A percentile compares a stretch with the other conserved stretches of the same genome.
Conservation (phyloP, 1,140 invertebrate species). For the Magallana ariakensis region DNA sequence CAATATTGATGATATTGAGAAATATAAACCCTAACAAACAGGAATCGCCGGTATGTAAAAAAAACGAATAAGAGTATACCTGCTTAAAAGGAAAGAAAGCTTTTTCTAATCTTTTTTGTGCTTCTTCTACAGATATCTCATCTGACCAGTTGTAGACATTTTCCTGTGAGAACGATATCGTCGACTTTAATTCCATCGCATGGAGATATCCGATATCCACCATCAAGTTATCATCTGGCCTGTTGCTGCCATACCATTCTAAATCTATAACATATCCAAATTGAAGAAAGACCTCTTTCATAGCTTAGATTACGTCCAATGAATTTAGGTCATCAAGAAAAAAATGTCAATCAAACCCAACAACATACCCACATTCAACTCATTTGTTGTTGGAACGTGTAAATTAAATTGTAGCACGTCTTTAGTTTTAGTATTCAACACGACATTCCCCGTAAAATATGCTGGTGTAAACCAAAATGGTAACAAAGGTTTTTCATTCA, state of each 20-base stretch:
- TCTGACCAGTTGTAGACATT: background rate
- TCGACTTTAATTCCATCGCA: conserved; percentile 25
- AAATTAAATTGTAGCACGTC: conserved; percentile 10
- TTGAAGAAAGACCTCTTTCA: no score
- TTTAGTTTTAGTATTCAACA: background rate
- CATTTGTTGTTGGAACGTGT: conserved; percentile 5
- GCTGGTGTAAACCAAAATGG: conserved; percentile 44
- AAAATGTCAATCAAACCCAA: no score
- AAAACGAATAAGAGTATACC: background rate
- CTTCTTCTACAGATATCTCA: conserved; percentile 2
- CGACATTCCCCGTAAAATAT: conserved; percentile 17
- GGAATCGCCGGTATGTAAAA: no score
- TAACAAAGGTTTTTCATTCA: conserved; percentile 1
- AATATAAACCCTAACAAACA: no score
- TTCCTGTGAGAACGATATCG: background rate
- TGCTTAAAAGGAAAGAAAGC: conserved; percentile 45
- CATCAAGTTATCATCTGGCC: conserved; percentile 7
- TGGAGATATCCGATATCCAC: conserved; percentile 40
- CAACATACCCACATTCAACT: conserved; percentile 40
- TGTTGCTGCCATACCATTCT: conserved; percentile 37
- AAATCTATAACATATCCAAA: background rate
- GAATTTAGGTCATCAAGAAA: no score
- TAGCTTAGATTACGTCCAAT: no score
- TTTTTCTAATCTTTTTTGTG: background rate
- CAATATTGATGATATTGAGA: no score